Percentiles rank a stretch among this genome's conserved stretches.
phyloP scores from a whole-genome alignment of 92 coral and sea anemone genomes.

The Micromussa lordhowensis region DNA sequence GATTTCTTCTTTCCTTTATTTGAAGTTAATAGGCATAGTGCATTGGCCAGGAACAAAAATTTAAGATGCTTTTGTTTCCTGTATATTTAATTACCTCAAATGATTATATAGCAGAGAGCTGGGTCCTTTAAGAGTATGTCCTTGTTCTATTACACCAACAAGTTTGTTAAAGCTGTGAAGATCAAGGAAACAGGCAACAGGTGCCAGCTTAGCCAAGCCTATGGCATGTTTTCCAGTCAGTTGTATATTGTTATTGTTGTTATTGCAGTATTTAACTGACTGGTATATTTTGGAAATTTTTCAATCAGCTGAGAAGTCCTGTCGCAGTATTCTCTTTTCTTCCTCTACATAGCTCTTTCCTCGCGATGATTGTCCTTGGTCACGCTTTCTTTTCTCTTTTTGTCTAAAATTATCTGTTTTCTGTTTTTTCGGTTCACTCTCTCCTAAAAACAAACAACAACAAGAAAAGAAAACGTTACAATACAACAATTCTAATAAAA shows the following conservation, averaged over 20 bases:
- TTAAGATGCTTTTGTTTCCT: neutral
- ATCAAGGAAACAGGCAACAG: too few relatives aligned
- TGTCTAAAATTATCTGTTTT: constrained; percentile 67
- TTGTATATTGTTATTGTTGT: neutral
- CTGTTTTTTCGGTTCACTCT: constrained; percentile 71
- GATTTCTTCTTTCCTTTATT: too few relatives aligned
- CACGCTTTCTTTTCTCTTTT: constrained; percentile 79
- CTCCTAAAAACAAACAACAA: constrained; percentile 37
- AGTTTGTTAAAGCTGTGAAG: too few relatives aligned
- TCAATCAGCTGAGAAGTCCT: constrained; percentile 35
- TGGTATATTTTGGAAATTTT: neutral
- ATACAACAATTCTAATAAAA: too few relatives aligned
- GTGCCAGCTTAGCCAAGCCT: too few relatives aligned
- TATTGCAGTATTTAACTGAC: neutral
- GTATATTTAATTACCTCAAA: neutral
- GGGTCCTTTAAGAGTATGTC: neutral
- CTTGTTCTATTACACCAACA: neutral
- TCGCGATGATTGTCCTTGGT: constrained; percentile 66
- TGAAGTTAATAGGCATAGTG: too few relatives aligned
- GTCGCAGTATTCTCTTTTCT: constrained; percentile 72
- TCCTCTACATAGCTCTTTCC: constrained; percentile 78
- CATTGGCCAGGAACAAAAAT: too few relatives aligned
- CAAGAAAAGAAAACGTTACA: too few relatives aligned
- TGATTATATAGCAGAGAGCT: neutral
- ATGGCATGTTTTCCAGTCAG: neutral